Evolutionary conservation across 1,140 invertebrate genomes (phyloP).

Genomic region (Solenopsis invicta): DNA sequence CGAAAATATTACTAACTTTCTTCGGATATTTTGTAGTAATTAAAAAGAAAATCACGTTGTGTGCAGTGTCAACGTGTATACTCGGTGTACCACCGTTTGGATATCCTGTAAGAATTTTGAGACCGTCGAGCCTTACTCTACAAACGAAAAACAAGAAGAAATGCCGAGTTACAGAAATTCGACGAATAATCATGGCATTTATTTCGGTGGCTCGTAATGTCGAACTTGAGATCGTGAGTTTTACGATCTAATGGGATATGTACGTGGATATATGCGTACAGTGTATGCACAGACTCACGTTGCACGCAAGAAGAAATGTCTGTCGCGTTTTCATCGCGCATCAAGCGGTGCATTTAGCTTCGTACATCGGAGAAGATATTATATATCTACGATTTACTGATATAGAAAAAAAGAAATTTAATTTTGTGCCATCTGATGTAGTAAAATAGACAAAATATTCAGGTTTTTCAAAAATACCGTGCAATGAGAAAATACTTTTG

Average conservation of each 20-base stretch:
- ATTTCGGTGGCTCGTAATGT: conserved; percentile 13
- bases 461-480: background rate
- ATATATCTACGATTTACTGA: background rate
- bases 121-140: background rate
- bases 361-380: background rate
- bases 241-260: conserved; percentile 59
- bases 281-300: conserved; percentile 5
- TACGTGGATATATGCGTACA: conserved; percentile 52
- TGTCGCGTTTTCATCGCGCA: conserved; percentile 29
- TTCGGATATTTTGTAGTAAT: background rate
- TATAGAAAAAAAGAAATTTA: background rate
- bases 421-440: background rate
- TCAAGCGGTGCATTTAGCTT: background rate
- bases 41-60: conserved; percentile 38
- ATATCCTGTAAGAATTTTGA: background rate
- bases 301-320: conserved; percentile 31
- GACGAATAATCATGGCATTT: conserved; percentile 55
- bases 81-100: background rate
- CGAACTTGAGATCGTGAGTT: conserved; percentile 40
- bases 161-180: conserved; percentile 29
- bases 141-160: background rate
- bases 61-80: background rate
- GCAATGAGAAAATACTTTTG: background rate
- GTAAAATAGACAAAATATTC: background rate
- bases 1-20: conserved; percentile 21